Percentiles rank a stretch among this genome's conserved stretches.
Conservation (phyloP, 2,797 vertebrate species). For the Notoglanidium macrostoma region DNA sequence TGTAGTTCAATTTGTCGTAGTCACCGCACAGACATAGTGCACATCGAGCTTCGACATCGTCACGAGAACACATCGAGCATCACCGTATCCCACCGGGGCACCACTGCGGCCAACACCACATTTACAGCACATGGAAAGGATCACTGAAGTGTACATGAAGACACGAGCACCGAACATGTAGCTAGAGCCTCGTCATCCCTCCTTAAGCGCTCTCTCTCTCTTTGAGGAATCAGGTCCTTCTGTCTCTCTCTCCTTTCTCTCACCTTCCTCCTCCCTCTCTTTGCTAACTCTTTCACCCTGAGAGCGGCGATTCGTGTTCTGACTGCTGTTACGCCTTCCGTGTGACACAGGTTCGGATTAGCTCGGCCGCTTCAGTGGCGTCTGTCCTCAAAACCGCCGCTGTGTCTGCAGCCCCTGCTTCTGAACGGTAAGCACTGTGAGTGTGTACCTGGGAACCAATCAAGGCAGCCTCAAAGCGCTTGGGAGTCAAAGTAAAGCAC, state of each 20-base stretch:
- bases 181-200: constrained; percentile 68
- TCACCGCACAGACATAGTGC: constrained; percentile 40
- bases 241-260: constrained; percentile 67
- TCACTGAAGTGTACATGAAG: constrained; percentile 71
- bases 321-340: constrained; percentile 89
- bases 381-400: constrained; percentile 88
- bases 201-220: constrained; percentile 70
- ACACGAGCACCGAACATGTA: constrained; percentile 78
- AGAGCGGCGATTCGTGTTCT: constrained; percentile 72
- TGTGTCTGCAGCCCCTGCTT: constrained; percentile 77
- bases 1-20: constrained; percentile 27
- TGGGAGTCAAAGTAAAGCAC: constrained; percentile 40
- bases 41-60: constrained; percentile 31
- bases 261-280: constrained; percentile 65
- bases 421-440: constrained; percentile 56
- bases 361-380: constrained; percentile 90
- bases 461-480: constrained; percentile 40
- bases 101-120: constrained; percentile 48
- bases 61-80: constrained; percentile 39
- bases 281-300: constrained; percentile 62
- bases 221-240: constrained; percentile 76
- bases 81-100: constrained; percentile 42
- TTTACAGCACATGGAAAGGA: constrained; percentile 73
- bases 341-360: constrained; percentile 99
- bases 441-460: constrained; percentile 32